Evolutionary conservation across 64 coral and sea anemone genomes (phyloP).

Genomic region (Trachythela sp.): DNA sequence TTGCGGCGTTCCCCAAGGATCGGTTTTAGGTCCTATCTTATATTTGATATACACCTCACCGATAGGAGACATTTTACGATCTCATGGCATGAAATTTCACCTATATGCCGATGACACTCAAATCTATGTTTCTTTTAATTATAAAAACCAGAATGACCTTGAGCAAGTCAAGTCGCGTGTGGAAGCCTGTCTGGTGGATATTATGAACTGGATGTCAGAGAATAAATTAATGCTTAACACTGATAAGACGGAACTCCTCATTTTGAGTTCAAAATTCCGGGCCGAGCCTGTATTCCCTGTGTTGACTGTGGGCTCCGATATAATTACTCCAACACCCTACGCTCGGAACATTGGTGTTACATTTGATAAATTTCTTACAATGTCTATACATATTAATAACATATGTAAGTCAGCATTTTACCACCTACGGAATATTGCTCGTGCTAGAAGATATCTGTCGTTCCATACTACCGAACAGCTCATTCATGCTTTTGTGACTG

Average conservation of each 20-base stretch:
- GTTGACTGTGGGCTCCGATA: constrained; percentile 23
- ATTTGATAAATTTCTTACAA: constrained; percentile 30
- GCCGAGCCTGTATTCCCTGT: background rate
- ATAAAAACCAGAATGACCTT: background rate
- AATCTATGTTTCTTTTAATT: background rate
- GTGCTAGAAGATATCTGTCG: background rate
- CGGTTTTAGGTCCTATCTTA: background rate
- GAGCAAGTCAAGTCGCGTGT: background rate
- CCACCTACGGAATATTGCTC: background rate
- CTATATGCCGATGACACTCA: background rate
- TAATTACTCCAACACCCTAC: background rate
- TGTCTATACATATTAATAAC: constrained; percentile 35
- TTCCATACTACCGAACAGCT: background rate
- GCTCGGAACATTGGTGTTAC: constrained; percentile 39
- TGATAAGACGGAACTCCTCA: background rate
- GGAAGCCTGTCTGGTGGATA: background rate
- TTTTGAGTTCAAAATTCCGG: background rate
- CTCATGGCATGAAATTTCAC: background rate
- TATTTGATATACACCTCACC: background rate
- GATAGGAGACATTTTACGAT: background rate
- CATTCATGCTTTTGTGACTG: background rate
- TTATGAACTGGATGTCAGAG: background rate
- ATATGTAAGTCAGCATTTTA: constrained; percentile 36
- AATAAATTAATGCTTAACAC: background rate
- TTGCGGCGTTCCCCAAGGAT: background rate